phyloP scores from a whole-genome alignment of 2,888 invertebrate genomes.

The Morinoia aosen region DNA sequence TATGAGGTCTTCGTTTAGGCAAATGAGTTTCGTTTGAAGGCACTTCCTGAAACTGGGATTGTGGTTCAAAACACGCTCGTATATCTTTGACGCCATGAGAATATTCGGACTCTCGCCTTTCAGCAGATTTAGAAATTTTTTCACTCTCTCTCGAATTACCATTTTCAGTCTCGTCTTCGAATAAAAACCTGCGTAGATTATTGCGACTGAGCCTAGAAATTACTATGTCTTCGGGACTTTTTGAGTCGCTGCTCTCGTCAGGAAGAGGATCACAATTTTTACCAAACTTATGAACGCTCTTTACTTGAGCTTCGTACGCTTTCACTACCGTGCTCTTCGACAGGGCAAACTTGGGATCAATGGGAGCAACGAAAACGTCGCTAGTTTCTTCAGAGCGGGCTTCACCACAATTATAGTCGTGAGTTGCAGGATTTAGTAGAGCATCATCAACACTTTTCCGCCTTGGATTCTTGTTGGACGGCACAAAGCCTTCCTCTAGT shows the following conservation, averaged over 20 bases:
- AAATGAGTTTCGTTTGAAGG: not conserved
- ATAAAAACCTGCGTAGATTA: constrained; percentile 66
- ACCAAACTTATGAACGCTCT: constrained; percentile 55
- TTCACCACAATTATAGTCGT: constrained; percentile 57
- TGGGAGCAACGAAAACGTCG: constrained; percentile 65
- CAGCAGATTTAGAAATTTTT: not conserved
- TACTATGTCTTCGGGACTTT: constrained; percentile 67
- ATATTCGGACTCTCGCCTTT: constrained; percentile 2
- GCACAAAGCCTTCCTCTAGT: constrained; percentile 55
- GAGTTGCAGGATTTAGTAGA: not conserved
- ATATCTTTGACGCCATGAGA: constrained; percentile 73
- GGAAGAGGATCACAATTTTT: constrained; percentile 7
- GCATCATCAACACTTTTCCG: constrained; percentile 25
- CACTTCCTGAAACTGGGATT: constrained; percentile 62
- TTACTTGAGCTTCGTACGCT: constrained; percentile 67
- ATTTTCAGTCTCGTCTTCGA: constrained; percentile 61
- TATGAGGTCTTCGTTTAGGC: constrained; percentile 19
- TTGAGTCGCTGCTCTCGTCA: constrained; percentile 56
- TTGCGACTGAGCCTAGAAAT: constrained; percentile 66
- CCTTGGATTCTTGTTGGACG: constrained; percentile 38
- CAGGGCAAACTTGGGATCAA: constrained; percentile 65
- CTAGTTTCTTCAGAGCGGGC: constrained; percentile 59
- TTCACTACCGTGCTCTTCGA: constrained; percentile 65
- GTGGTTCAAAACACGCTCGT: constrained; percentile 73
- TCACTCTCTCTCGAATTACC: not conserved